Percentiles rank a stretch among this genome's conserved stretches.
phyloP scores from a whole-genome alignment of 92 coral and sea anemone genomes.

The Scolanthus callimorphus region DNA sequence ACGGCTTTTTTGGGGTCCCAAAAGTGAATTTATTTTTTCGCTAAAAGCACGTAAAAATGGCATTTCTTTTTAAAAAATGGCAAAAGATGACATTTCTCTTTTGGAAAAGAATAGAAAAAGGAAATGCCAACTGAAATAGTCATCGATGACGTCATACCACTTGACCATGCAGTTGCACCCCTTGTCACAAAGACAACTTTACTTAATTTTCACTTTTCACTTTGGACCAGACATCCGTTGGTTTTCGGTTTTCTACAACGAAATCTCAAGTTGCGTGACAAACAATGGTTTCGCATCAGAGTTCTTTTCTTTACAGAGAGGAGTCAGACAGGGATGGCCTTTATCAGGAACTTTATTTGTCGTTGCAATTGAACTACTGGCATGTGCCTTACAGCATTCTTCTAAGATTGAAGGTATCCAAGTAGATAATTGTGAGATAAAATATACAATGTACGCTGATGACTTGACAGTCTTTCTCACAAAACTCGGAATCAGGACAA shows the following conservation, averaged over 20 bases:
- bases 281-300: neutral
- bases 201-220: too few species aligned
- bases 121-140: too few species aligned
- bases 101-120: too few species aligned
- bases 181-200: too few species aligned
- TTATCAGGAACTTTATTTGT: neutral
- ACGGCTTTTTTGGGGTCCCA: too few species aligned
- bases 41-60: neutral
- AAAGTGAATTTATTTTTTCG: neutral
- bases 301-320: neutral
- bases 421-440: neutral
- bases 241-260: neutral
- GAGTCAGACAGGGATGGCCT: neutral
- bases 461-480: neutral
- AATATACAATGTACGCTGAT: neutral
- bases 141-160: too few species aligned
- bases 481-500: neutral
- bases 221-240: neutral
- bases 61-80: too few species aligned
- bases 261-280: neutral
- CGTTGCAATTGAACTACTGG: neutral
- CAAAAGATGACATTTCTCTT: too few species aligned
- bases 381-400: neutral
- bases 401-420: neutral
- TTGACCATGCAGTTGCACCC: too few species aligned